Percentiles rank a stretch among this genome's conserved stretches.
phyloP scores from a whole-genome alignment of 2,113 vertebrate genomes.

The Progne subis region DNA sequence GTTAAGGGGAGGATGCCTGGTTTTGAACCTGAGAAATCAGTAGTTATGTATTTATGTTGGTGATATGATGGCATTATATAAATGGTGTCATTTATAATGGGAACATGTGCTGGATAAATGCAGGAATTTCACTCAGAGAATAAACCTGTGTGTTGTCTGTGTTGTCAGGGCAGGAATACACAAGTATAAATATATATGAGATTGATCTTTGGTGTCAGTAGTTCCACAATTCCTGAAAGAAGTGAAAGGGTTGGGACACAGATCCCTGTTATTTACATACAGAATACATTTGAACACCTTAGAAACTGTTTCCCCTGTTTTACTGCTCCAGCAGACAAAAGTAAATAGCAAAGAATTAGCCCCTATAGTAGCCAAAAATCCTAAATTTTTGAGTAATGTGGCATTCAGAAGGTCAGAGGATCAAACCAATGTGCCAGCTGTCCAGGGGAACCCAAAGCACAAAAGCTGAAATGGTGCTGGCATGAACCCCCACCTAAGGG shows the following conservation, averaged over 20 bases:
- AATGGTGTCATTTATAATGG: background rate
- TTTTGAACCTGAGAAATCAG: background rate
- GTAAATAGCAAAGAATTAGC: background rate
- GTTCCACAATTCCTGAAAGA: background rate
- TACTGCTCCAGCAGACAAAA: rapidly evolving
- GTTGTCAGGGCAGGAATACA: background rate
- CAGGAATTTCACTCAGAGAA: background rate
- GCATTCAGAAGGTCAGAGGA: background rate
- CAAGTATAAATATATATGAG: background rate
- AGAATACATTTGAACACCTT: background rate
- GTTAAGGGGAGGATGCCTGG: background rate
- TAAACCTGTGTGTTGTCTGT: background rate
- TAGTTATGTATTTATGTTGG: background rate
- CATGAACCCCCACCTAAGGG: background rate
- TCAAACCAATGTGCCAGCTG: background rate
- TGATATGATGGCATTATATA: background rate
- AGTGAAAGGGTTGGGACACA: background rate
- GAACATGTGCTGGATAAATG: background rate
- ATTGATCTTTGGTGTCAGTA: background rate
- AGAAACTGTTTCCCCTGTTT: background rate
- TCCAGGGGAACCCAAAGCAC: background rate
- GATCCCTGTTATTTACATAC: background rate
- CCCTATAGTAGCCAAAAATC: background rate
- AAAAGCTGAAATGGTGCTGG: background rate
- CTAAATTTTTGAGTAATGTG: background rate